Conservation (phyloP, 2,113 vertebrate genomes). For the Taurulus bubalis region DNA sequence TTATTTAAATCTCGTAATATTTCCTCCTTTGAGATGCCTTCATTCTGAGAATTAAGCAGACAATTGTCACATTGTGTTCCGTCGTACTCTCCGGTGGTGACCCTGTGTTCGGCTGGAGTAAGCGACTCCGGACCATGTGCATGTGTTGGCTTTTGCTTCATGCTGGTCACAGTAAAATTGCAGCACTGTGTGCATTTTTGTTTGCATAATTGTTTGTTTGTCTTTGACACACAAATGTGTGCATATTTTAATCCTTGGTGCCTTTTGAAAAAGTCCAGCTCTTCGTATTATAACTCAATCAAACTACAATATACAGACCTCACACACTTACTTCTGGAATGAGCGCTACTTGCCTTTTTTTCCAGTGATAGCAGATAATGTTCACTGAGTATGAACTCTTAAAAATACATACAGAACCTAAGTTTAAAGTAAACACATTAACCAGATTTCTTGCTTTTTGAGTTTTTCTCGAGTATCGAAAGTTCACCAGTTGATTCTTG, state of each 20-base stretch:
- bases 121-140: background rate
- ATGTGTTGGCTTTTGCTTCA: background rate
- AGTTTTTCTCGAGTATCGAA: background rate
- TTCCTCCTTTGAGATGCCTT: background rate
- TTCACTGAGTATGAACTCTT: background rate
- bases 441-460: too few relatives aligned
- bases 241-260: background rate
- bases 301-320: conserved; percentile 1
- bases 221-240: background rate
- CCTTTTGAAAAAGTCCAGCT: background rate
- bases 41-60: background rate
- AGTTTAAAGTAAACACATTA: background rate
- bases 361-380: background rate
- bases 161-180: background rate
- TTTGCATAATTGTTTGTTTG: background rate
- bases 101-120: background rate
- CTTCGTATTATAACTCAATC: background rate
- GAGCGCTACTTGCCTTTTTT: background rate
- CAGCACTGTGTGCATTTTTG: background rate
- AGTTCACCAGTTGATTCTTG: background rate
- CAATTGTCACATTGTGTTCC: background rate
- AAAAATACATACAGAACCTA: background rate
- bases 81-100: background rate
- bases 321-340: background rate
- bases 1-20: background rate